Evolutionary conservation across 2,888 invertebrate species (phyloP), one percentile per base, ranked within the genome.

Genomic region (Chloromyia formosa): DNA sequence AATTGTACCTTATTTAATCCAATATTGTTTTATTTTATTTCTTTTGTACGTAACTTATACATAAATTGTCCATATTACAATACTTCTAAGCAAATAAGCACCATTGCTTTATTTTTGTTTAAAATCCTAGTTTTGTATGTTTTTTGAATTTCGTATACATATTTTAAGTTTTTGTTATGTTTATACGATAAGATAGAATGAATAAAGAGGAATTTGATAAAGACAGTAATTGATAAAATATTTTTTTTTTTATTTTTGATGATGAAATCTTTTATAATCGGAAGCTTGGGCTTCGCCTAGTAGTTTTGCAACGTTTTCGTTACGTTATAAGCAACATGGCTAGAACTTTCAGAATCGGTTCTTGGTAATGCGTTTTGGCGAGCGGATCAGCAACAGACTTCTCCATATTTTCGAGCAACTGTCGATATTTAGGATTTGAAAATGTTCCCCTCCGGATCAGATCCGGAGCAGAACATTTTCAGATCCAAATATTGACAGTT

Each of bases 1-100:
- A 64, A 20, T 64, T 64, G 64, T 64, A 64, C 64, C 64, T 64
- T 64, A 45, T 64, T 45, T 45, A 64, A 42, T 40, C 16, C 10
- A 16, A 58, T 18, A 58, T 58, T 18, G 4, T 5, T 58, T 18
- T 20, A 5, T 58, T 58, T 4, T 58, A 7, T 58, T 18, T 62
- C n/a, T 62, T 27, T 58, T 62, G 14, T 42, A 62, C 16, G 7
- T 40, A 66, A 49, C 45, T 66, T 66, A 49, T 66, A 64, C 14
- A 45, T 12, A 53, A 66, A 66, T 49, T 42, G 22, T 66, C 66
- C 66, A 22, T 66, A 64, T 45, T 14, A 45, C 10, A 49, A 22
- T 2, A 20, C 22, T 66, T 27, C 5, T 42, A 18, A 10, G 40
- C 45, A 42, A 64, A 42, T 49, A 45, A 66, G 66, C 45, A 22